Evolutionary conservation across 2,888 invertebrate genomes (phyloP).

Genomic region (Chironomus tentans): DNA sequence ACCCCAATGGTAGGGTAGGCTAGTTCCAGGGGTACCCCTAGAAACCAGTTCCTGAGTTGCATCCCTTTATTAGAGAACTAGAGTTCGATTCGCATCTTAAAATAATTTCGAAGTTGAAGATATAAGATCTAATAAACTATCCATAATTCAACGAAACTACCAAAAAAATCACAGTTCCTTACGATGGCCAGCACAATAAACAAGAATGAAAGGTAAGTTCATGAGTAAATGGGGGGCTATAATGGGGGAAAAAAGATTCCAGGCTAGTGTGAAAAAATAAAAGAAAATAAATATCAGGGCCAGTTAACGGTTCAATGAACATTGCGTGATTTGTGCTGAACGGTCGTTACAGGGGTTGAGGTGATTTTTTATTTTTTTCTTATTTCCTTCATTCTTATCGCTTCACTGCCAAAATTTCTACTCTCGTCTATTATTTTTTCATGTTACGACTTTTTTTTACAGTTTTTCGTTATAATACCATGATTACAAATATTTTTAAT

Average conservation of each 20-base stretch:
- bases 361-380: constrained; percentile 4
- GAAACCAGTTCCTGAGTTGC: too few species aligned
- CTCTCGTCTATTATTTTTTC: neutral
- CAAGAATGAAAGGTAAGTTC: too few species aligned
- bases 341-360: neutral
- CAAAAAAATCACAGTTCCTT: too few species aligned
- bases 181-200: too few species aligned
- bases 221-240: too few species aligned
- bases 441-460: neutral
- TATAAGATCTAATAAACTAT: too few species aligned
- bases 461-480: constrained; percentile 2
- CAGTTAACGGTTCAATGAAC: constrained; percentile 26
- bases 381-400: neutral
- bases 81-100: too few species aligned
- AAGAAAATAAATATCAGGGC: constrained; percentile 13
- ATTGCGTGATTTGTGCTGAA: constrained; percentile 21
- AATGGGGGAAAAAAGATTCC: neutral
- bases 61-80: too few species aligned
- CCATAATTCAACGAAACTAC: too few species aligned
- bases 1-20: too few species aligned
- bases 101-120: too few species aligned
- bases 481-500: constrained; percentile 27
- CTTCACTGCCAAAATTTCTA: neutral
- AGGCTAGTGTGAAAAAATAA: neutral
- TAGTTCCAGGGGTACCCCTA: too few species aligned